Base-by-base conservation (phyloP, 2,888 invertebrate species). In the Hirtodrosophila duncani region DNA sequence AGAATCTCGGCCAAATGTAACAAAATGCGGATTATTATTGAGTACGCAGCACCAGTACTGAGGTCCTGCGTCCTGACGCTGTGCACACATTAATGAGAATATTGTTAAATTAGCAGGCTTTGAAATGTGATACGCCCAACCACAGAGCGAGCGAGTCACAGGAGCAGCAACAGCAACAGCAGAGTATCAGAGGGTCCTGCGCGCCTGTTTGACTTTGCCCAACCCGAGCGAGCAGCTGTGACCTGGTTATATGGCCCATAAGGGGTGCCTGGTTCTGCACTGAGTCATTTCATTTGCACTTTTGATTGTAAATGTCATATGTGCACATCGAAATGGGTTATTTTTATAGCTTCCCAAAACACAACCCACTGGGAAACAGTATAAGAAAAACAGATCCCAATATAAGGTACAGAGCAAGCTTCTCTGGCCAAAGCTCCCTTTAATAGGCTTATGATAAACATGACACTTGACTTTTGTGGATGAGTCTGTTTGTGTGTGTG, bases 371-470 rank as follows among this genome's bases (percentile, higher is more conserved):
- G 10, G 3, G n/a, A 24, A 16, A n/a, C 5, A n/a, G 14, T n/a
- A 8, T 6, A 3, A 7, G 45, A 27, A 27, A 14, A 5, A 4
- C 10, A 14, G 18, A 14, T 4, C 5, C 4, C 7, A 9, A 5
- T 1, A 7, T 2, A 4, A 5, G 4, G 14, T 7, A 14, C 36
- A 11, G 16, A 11, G 16, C 8, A 9, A 52, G 51, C 39, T 52
- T 34, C 52, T 21, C 39, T 17, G 31, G 24, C 31, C 8, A 18
- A 71, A 72, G 81, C 81, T 68, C 65, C 70, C 68, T n/a, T 68
- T 84, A 86, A 86, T 85, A 84, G 84, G 85, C 84, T 84, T 84
- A 84, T 62, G 64, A 77, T 80, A 82, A 85, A 85, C 83, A 83
- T 79, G 86, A 86, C 86, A 85, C 85, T 81, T 67, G 65, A 70